A percentile compares a stretch with the other conserved stretches of the same genome.
phyloP scores from a whole-genome alignment of 2,113 vertebrate species.

The Tenrec ecaudatus region DNA sequence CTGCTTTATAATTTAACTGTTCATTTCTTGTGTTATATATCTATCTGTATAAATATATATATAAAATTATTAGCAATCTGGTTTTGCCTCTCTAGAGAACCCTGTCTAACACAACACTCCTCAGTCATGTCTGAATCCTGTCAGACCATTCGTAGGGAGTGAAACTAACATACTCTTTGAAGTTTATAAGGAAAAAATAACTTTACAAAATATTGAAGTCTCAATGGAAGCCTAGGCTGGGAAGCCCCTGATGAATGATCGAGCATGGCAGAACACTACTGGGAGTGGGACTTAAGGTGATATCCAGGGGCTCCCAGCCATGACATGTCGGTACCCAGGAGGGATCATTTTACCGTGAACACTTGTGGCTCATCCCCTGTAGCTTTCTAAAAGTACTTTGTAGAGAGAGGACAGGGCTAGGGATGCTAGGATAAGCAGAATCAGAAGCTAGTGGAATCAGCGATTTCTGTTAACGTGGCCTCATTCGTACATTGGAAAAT shows the following conservation, averaged over 20 bases:
- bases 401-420: neutral
- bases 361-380: neutral
- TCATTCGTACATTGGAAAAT: slow-evolving; percentile 46
- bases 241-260: neutral
- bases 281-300: too few species aligned
- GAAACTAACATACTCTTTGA: neutral
- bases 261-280: neutral
- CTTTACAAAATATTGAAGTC: neutral
- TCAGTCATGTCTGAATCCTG: neutral
- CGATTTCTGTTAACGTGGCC: slow-evolving; percentile 59
- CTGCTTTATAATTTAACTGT: too few species aligned
- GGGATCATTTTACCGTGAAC: neutral
- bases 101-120: too few species aligned
- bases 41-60: too few species aligned
- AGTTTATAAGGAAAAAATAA: neutral
- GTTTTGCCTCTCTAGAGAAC: too few species aligned
- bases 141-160: neutral
- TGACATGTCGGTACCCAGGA: too few species aligned
- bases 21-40: too few species aligned
- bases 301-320: neutral
- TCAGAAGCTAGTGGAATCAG: slow-evolving; percentile 39
- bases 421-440: neutral
- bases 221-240: neutral
- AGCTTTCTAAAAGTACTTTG: neutral
- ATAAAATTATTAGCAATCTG: too few species aligned